These are phyloP conservation scores for Drosophila putrida DNA, from an alignment of 2,888 invertebrate species.

Conservation along the genomic window DNA sequence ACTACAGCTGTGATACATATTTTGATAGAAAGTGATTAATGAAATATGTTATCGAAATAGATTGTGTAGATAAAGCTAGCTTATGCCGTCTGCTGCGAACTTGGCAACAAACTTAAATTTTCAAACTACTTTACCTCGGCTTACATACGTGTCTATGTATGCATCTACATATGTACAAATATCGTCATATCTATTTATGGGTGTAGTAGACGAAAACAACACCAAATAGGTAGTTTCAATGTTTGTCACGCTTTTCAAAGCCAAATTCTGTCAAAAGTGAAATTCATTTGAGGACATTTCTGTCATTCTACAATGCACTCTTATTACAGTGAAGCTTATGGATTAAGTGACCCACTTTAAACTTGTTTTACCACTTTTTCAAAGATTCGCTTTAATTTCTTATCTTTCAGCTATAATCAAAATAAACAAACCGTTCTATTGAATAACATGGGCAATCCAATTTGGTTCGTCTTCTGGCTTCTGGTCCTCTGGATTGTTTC, in stretches of 20 bases:
- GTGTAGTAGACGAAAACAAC: slow-evolving; percentile 28
- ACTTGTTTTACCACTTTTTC: background rate
- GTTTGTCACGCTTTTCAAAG: slow-evolving; percentile 60
- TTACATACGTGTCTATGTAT: slow-evolving; percentile 8
- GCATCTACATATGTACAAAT: slow-evolving; percentile 5
- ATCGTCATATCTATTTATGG: slow-evolving; percentile 44
- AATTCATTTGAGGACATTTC: slow-evolving; percentile 25
- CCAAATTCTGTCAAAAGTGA: slow-evolving; percentile 50
- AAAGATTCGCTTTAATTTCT: slow-evolving; percentile 34
- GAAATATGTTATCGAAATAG: background rate
- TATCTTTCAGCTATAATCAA: slow-evolving; percentile 54
- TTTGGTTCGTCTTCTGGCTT: slow-evolving; percentile 90
- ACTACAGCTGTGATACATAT: slow-evolving; percentile 15
- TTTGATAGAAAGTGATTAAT: background rate
- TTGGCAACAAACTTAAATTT: background rate
- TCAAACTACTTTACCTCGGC: slow-evolving; percentile 25
- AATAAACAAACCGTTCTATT: slow-evolving; percentile 20
- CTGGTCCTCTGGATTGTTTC: slow-evolving; percentile 89
- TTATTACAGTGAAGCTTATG: background rate
- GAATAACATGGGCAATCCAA: slow-evolving; percentile 87
- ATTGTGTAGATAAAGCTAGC: background rate
- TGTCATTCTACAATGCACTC: background rate
- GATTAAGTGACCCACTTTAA: background rate
- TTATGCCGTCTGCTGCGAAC: background rate
- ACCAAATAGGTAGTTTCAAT: slow-evolving; percentile 52